These are phyloP conservation scores for Sinonovacula constricta DNA, from an alignment of 1,140 invertebrate species.

Conservation along the genomic window DNA sequence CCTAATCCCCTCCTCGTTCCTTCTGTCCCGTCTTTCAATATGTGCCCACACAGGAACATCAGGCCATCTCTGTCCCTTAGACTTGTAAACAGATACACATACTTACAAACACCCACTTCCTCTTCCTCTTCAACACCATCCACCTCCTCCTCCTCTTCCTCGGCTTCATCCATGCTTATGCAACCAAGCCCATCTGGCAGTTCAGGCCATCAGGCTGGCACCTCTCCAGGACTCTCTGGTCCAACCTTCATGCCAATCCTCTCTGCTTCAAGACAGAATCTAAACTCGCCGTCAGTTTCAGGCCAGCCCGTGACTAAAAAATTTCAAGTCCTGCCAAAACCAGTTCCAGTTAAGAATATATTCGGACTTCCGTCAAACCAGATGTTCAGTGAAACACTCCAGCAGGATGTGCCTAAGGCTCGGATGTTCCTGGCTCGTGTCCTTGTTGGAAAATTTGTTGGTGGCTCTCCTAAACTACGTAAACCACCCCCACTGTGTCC, in stretches of 20 bases:
- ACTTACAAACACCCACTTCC: not conserved
- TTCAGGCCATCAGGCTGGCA: not conserved
- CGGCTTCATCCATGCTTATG: not conserved
- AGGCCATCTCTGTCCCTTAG: not conserved
- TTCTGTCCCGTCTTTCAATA: not conserved
- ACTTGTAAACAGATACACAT: not conserved
- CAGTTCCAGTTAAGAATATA: conserved; percentile 13
- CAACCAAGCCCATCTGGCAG: not conserved
- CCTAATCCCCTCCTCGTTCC: too few relatives aligned
- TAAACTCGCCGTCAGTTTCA: not conserved
- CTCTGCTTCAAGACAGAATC: not conserved
- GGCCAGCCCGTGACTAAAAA: not conserved
- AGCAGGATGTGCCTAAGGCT: conserved; percentile 20
- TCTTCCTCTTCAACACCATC: not conserved
- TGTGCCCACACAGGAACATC: conserved; percentile 14
- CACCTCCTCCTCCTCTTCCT: not conserved
- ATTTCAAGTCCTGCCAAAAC: not conserved
- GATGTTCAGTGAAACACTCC: not conserved
- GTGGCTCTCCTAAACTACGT: conserved; percentile 30
- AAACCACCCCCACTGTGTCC: conserved; percentile 33
- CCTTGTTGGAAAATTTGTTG: conserved; percentile 52
- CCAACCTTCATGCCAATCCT: not conserved
- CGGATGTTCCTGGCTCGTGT: conserved; percentile 59
- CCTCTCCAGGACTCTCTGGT: not conserved
- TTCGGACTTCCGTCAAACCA: not conserved